Percentiles rank a stretch among this genome's conserved stretches.
Evolutionary conservation across 2,888 invertebrate species (phyloP).

Genomic region (Dione vanillae): DNA sequence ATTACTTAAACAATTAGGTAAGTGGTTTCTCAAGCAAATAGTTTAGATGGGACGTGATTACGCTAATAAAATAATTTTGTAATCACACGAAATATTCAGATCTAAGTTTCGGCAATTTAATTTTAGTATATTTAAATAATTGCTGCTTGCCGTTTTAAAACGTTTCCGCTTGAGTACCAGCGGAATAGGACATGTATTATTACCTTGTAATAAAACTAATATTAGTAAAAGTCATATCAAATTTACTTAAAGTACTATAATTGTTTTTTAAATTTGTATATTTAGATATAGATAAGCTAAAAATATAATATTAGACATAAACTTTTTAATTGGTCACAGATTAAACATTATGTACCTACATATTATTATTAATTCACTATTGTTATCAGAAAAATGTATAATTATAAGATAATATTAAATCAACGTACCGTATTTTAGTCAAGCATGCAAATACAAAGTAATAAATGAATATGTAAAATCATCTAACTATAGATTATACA

Average conservation of each 20-base stretch:
- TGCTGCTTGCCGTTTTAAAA: conserved; percentile 12
- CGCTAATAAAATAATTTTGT: conserved; percentile 43
- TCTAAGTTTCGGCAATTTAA: conserved; percentile 36
- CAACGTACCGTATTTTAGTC: too few species aligned
- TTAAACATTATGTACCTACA: neutral
- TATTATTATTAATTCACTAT: too few species aligned
- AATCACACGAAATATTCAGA: conserved; percentile 41
- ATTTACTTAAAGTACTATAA: too few species aligned
- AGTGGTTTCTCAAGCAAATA: conserved; percentile 42
- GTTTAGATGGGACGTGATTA: conserved; percentile 43
- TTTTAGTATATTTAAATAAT: conserved; percentile 19
- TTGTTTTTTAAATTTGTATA: too few species aligned
- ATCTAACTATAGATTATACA: too few species aligned
- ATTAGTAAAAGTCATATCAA: too few species aligned
- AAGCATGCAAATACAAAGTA: too few species aligned
- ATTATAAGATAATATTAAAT: too few species aligned
- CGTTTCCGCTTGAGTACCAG: conserved; percentile 8
- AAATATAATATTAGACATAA: neutral
- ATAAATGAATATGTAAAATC: too few species aligned
- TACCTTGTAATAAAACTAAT: neutral
- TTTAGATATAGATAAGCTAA: too few species aligned
- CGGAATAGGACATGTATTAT: neutral
- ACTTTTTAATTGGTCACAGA: neutral
- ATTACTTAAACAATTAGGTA: conserved; percentile 41
- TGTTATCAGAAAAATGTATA: too few species aligned